A percentile compares a stretch with the other conserved stretches of the same genome.
phyloP scores from a whole-genome alignment of 2,888 invertebrate species.

The Biston betularia region DNA sequence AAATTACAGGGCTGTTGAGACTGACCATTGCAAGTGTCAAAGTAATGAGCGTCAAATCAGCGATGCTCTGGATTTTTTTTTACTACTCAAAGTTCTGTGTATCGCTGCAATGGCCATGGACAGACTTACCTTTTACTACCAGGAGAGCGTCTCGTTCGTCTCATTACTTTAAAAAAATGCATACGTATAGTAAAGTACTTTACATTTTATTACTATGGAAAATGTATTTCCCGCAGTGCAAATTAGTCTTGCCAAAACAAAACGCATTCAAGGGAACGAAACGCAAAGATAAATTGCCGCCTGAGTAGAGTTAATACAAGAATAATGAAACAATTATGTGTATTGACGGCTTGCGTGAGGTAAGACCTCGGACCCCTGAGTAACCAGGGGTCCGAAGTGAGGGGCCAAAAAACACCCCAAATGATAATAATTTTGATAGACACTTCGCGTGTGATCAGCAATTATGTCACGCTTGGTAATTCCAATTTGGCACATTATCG shows the following conservation, averaged over 20 bases:
- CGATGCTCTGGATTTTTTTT: too few relatives aligned
- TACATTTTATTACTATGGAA: too few relatives aligned
- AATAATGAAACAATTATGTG: slow-evolving; percentile 85
- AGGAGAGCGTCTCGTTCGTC: too few relatives aligned
- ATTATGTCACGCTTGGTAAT: slow-evolving; percentile 73
- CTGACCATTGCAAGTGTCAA: too few relatives aligned
- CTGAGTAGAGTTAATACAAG: slow-evolving; percentile 82
- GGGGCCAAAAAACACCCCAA: slow-evolving; percentile 71
- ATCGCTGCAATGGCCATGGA: too few relatives aligned
- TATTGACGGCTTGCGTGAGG: slow-evolving; percentile 78
- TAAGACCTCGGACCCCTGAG: slow-evolving; percentile 62
- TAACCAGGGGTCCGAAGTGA: slow-evolving; percentile 66
- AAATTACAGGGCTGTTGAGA: too few relatives aligned
- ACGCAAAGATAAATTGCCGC: slow-evolving; percentile 65
- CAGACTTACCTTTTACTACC: too few relatives aligned
- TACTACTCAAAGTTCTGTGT: too few relatives aligned
- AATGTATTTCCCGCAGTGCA: neutral
- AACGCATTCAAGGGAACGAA: slow-evolving; percentile 21
- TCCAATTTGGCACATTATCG: slow-evolving; percentile 83
- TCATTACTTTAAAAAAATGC: too few relatives aligned
- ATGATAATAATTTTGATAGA: slow-evolving; percentile 84
- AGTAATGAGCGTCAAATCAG: too few relatives aligned
- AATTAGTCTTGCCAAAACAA: slow-evolving; percentile 17
- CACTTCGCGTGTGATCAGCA: slow-evolving; percentile 82
- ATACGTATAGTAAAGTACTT: too few relatives aligned